phyloP scores from a whole-genome alignment of 1,140 invertebrate genomes.

The Papilio aristodemus region DNA sequence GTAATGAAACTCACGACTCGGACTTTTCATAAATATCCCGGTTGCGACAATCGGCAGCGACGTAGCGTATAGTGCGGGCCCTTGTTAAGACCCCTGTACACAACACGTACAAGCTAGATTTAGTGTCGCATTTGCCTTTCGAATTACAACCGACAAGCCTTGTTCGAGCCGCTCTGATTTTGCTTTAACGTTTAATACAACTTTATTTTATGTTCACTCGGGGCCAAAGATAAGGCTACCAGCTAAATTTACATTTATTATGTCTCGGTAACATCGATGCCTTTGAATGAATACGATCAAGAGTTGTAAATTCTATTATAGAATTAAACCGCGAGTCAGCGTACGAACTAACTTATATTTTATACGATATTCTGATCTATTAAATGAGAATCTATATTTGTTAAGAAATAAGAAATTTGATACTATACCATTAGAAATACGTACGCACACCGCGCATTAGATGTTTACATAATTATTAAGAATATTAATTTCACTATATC shows the following conservation, averaged over 20 bases:
- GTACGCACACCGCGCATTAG: too few species aligned
- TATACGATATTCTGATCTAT: too few species aligned
- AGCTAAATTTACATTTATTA: conserved; percentile 32
- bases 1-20: conserved; percentile 22
- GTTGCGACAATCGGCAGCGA: conserved; percentile 14
- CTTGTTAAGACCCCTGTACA: conserved; percentile 31
- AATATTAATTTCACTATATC: too few species aligned
- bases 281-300: background rate
- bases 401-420: too few species aligned
- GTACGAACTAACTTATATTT: background rate
- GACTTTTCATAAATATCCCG: conserved; percentile 24
- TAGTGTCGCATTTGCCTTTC: conserved; percentile 32
- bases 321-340: background rate
- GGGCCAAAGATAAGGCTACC: conserved; percentile 19
- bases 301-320: conserved; percentile 8
- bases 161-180: conserved; percentile 30
- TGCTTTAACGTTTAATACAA: conserved; percentile 24
- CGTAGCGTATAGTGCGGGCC: conserved; percentile 26
- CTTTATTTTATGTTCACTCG: conserved; percentile 30
- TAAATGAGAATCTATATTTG: too few species aligned
- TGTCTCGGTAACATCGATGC: conserved; percentile 20
- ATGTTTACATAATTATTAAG: too few species aligned
- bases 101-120: conserved; percentile 31
- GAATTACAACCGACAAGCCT: conserved; percentile 29
- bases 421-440: too few species aligned